Conservation (phyloP, 1,140 invertebrate genomes). For the Drosophila pseudoobscura region DNA sequence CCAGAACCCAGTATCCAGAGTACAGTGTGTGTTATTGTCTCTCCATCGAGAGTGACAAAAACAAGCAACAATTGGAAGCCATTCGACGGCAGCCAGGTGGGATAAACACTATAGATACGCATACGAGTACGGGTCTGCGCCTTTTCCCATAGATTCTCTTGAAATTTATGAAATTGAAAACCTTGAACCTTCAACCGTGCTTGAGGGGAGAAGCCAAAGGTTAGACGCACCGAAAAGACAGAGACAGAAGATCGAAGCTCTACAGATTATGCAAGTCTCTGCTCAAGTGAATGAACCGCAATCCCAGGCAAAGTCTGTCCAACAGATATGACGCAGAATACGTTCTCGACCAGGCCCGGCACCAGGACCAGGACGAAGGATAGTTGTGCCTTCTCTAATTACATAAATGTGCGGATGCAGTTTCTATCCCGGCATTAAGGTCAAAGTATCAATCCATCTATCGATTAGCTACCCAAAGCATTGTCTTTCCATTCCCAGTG, state of each 20-base stretch:
- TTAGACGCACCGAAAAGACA: constrained; percentile 15
- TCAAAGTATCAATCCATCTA: constrained; percentile 45
- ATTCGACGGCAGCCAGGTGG: neutral
- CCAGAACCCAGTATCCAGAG: neutral
- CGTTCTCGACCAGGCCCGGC: neutral
- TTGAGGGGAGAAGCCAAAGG: constrained; percentile 32
- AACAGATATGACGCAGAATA: constrained; percentile 24
- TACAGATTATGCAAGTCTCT: constrained; percentile 47
- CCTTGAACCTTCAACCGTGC: constrained; percentile 31
- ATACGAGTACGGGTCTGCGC: too few species aligned
- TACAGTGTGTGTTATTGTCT: constrained; percentile 9
- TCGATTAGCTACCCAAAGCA: constrained; percentile 47
- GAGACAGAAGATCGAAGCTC: too few species aligned
- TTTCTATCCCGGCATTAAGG: constrained; percentile 23
- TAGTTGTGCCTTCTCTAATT: constrained; percentile 8
- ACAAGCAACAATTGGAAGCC: constrained; percentile 29
- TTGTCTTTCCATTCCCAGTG: constrained; percentile 35
- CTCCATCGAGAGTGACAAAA: neutral
- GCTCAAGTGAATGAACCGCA: constrained; percentile 1
- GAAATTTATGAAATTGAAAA: constrained; percentile 39
- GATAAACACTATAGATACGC: too few species aligned
- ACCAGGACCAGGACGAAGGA: neutral
- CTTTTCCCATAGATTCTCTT: too few species aligned
- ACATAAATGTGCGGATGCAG: constrained; percentile 14
- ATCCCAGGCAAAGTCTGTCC: neutral